These are phyloP conservation scores for Cavia porcellus DNA, from an alignment of 2,113 vertebrate genomes.

Conservation along the genomic window DNA sequence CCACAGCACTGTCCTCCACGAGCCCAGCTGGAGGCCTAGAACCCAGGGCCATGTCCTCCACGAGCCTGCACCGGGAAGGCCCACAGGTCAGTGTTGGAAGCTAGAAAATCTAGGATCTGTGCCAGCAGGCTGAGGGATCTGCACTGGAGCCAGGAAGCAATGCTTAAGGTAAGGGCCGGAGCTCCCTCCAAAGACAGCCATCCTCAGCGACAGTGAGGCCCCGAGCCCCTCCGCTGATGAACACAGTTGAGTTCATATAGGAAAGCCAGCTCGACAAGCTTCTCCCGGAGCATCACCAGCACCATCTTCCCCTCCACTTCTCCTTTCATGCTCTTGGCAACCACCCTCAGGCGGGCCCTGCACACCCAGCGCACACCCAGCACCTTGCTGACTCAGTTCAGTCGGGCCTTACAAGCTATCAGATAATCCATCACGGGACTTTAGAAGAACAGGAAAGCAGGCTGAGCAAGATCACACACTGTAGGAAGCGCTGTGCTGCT, in stretches of 20 bases:
- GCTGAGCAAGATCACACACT: neutral
- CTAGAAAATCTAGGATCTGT: neutral
- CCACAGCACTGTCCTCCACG: neutral
- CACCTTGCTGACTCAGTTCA: neutral
- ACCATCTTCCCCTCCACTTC: neutral
- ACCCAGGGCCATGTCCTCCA: too few species aligned
- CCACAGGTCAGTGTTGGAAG: neutral
- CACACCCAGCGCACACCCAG: neutral
- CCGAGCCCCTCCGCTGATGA: neutral
- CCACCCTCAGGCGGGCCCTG: neutral
- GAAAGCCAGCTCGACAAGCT: neutral
- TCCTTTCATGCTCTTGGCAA: neutral
- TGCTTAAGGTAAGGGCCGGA: neutral
- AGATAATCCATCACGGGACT: neutral
- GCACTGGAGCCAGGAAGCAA: neutral
- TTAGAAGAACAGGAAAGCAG: neutral
- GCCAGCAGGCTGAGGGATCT: neutral
- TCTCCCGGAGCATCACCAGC: neutral
- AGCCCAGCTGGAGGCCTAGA: neutral
- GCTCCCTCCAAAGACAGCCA: neutral
- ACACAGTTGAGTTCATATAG: neutral
- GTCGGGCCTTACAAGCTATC: neutral
- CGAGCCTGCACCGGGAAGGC: neutral
- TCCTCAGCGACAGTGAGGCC: neutral
- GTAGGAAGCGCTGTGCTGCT: neutral